Evolutionary conservation across 2,797 vertebrate species (phyloP), one percentile per base, ranked within the genome.

Genomic region (Vireo griseus): DNA sequence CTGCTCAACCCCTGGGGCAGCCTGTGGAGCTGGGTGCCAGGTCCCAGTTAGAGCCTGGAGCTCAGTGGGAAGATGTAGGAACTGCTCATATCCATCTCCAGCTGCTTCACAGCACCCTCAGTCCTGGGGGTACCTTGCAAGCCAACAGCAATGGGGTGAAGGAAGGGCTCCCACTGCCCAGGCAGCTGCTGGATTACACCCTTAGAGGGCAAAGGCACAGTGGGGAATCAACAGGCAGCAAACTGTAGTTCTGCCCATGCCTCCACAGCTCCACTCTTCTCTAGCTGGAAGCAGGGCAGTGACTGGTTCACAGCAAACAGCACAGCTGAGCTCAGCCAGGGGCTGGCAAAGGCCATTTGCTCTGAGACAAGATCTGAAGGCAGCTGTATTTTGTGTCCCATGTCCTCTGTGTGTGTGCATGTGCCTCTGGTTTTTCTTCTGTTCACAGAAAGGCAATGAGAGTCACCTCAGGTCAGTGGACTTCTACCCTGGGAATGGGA

Each of bases 401-500:
- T 1, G 4, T 37, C 25, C 35, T 24, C 2, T 39, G 25, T 42
- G 22, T 40, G 11, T 24, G 42, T 37, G n/a, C 1, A 3, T 45
- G 28, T 47, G 31, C 45, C 45, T 68, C 59, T 77, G 18, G 16
- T n/a, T 93, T 63, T 68, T 79, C 86, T 92, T 82, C 81, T 67
- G 28, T 83, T 97, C 97, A 76, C 97, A 99, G 99, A 99, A 98
- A 99, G 99, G 99, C 95, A 98, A 98, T 21, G 93, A 98, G 67
- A 99, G 98, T 2, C 93, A 98, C 52, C 98, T 99, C 81, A 98
- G 98, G 95, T 95, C 98, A 4, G 90, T 99, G 77, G 94, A 98
- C 51, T 99, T 99, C 98, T 99, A 99, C 67, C 99, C 99, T 58
- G 98, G 98, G 83, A 99, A 98, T 0, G 96, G 97, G 42, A 97